These are phyloP conservation scores for Horisme vitalbata DNA, from an alignment of 2,888 invertebrate genomes.

Conservation along the genomic window DNA sequence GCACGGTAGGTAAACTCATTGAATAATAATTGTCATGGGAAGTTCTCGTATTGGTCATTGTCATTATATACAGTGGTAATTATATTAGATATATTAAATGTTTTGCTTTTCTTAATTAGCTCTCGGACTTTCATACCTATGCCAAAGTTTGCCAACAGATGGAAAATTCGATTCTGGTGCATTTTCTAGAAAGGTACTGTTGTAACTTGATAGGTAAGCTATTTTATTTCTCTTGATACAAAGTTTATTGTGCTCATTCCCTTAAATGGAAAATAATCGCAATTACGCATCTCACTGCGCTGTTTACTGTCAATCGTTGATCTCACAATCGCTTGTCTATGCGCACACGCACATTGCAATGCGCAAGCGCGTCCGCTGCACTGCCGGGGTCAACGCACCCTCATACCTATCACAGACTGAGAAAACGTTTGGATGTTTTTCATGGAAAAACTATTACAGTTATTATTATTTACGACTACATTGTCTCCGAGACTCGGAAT, in stretches of 20 bases:
- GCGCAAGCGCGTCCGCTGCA: conserved; percentile 47
- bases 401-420: conserved; percentile 25
- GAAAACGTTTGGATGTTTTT: conserved; percentile 4
- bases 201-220: no score
- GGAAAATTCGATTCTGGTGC: no score
- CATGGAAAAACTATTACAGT: conserved; percentile 1
- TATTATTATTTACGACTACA: background rate
- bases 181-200: no score
- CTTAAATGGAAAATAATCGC: conserved; percentile 38
- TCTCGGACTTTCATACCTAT: no score
- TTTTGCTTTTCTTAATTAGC: no score
- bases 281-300: conserved; percentile 40
- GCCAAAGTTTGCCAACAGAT: no score
- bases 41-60: no score
- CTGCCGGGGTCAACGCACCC: conserved; percentile 69
- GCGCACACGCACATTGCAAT: conserved; percentile 59
- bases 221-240: no score
- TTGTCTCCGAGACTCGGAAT: no score
- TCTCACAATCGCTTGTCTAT: conserved; percentile 63
- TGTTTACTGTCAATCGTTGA: conserved; percentile 58
- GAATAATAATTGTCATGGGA: no score
- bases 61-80: no score
- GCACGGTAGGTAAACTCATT: background rate
- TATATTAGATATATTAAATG: no score
- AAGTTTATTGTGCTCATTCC: conserved; percentile 15